These are phyloP conservation scores for Montipora sp. DNA, from an alignment of 64 coral and sea anemone genomes.

Conservation along the genomic window DNA sequence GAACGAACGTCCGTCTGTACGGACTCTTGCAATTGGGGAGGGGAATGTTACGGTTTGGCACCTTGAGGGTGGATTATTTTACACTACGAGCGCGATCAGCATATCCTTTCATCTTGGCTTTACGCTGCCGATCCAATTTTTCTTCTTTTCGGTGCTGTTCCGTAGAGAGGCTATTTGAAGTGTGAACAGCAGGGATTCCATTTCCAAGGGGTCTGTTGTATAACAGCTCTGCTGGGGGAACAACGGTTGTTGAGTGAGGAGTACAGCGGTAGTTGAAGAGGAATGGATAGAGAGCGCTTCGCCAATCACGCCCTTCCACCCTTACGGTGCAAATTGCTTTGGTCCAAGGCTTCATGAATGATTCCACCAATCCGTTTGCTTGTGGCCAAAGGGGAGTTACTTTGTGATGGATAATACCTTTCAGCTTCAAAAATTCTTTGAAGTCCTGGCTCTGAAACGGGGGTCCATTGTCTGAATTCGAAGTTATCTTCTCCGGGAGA, in stretches of 20 bases:
- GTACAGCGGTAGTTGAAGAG: neutral
- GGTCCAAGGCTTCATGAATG: neutral
- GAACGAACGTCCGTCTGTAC: too few relatives aligned
- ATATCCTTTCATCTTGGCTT: neutral
- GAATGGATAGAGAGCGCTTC: too few relatives aligned
- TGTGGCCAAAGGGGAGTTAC: constrained; percentile 13
- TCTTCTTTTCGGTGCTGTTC: neutral
- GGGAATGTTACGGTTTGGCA: neutral
- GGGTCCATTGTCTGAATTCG: constrained; percentile 45
- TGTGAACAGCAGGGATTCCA: neutral
- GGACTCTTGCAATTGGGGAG: too few relatives aligned
- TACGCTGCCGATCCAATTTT: neutral
- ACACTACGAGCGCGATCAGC: neutral
- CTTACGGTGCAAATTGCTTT: neutral
- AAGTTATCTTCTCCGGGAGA: constrained; percentile 19
- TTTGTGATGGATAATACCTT: constrained; percentile 5
- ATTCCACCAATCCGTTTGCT: neutral
- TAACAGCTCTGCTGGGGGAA: neutral
- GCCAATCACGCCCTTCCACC: neutral
- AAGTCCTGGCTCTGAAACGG: constrained; percentile 24
- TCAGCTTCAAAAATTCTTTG: neutral
- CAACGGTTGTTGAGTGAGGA: neutral
- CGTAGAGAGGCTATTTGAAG: neutral
- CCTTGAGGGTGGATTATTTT: neutral
- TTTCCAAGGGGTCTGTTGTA: neutral